These are phyloP conservation scores for Pachyrhynchus sulphureomaculatus DNA, from an alignment of 1,140 invertebrate genomes.

Conservation along the genomic window DNA sequence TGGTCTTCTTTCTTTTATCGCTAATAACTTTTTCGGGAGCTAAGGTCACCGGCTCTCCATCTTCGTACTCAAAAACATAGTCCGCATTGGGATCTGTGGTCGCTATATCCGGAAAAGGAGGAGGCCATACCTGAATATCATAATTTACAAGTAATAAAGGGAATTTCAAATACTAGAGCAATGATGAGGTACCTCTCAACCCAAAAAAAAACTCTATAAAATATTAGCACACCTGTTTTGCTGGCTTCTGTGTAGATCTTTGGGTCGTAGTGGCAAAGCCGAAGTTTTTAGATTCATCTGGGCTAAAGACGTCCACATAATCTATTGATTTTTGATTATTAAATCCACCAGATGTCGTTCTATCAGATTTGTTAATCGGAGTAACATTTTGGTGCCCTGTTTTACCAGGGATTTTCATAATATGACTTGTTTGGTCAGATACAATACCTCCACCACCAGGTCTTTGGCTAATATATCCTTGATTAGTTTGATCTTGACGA, in stretches of 20 bases:
- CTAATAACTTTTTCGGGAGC: conserved; percentile 31
- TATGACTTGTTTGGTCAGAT: neutral
- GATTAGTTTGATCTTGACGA: no score
- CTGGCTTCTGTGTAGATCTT: conserved; percentile 5
- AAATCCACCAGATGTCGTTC: conserved; percentile 9
- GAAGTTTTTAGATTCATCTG: conserved; percentile 12
- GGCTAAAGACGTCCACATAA: conserved; percentile 34
- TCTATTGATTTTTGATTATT: conserved; percentile 25
- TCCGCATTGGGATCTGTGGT: conserved; percentile 57
- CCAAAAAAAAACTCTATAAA: no score
- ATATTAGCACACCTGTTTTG: conserved; percentile 21
- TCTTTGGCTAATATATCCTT: no score
- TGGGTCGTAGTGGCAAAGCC: conserved; percentile 9
- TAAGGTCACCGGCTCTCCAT: conserved; percentile 34
- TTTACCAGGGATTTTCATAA: conserved; percentile 15
- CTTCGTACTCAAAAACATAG: conserved; percentile 45
- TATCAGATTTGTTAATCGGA: conserved; percentile 9
- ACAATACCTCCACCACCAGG: neutral
- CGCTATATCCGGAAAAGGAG: conserved; percentile 38
- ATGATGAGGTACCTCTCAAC: no score
- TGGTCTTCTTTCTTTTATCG: conserved; percentile 18
- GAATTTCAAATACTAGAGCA: no score
- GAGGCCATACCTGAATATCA: no score
- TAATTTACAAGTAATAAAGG: no score
- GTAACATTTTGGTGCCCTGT: neutral